Base-by-base conservation (phyloP, 2,797 vertebrate genomes). In the Australoheros facetus region DNA sequence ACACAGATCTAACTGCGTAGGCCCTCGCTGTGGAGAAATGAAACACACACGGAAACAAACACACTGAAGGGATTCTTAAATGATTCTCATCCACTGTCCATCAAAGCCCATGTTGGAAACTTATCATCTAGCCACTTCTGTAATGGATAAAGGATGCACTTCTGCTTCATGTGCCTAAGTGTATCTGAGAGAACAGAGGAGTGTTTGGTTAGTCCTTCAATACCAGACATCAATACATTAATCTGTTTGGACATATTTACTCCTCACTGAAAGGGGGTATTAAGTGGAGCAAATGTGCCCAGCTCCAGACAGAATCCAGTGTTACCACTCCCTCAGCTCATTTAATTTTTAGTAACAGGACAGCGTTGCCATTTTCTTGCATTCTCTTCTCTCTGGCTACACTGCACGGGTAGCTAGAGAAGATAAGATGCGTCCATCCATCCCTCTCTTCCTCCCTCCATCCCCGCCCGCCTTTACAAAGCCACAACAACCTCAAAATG, bases 401-500 rank as follows among this genome's bases (percentile, higher is more conserved):
- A 30, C 77, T 3, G 92, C 92, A 88, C 58, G 74, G 89, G 82
- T 81, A 82, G 88, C 81, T 84, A 75, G 88, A 84, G 84, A 83
- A 80, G 86, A 83, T 17, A 79, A 83, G 88, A 82, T 37, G 85
- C 87, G 84, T 92, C 95, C 94, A 92, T 77, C 85, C 77, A 48
- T 93, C 95, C 93, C 91, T 93, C 89, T 81, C 94, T 92, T 57
- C 71, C 34, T 71, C 72, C 21, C 23, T 9, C 57, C 93, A 30
- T 90, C 95, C 42, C 83, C 13, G 69, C 73, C 79, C 26, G 77
- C 78, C 82, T 77, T 82, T 82, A 93, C 96, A 93, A 93, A 90
- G 93, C 94, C 95, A 91, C 94, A 94, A 96, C 96, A 96, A 96
- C 94, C 94, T 95, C 95, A 95, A 97, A 98, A 98, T 97, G 97